These are phyloP conservation scores for Dreissena rostriformis DNA, from an alignment of 1,140 invertebrate genomes.

Conservation along the genomic window DNA sequence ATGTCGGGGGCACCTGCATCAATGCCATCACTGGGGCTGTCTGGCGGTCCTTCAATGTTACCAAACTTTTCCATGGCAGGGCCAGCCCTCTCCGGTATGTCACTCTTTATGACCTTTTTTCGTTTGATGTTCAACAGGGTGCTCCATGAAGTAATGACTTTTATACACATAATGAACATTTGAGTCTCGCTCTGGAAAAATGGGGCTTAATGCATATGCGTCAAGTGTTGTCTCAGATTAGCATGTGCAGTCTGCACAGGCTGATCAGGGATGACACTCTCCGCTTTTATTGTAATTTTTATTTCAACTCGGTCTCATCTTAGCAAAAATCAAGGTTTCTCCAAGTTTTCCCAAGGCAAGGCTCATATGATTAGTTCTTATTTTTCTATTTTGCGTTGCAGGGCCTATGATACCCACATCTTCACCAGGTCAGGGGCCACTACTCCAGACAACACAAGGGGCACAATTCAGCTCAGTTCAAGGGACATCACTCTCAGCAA, in stretches of 20 bases:
- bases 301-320: no score
- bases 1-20: no score
- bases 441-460: background rate
- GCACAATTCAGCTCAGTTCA: background rate
- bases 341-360: background rate
- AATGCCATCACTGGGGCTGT: no score
- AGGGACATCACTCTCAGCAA: constrained; percentile 36
- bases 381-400: constrained; percentile 1
- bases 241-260: background rate
- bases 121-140: background rate
- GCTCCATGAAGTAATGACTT: background rate
- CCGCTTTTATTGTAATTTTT: background rate
- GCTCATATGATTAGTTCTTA: no score
- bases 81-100: constrained; percentile 21
- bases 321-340: background rate
- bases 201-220: background rate
- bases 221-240: background rate
- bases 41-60: background rate
- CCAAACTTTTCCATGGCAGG: constrained; percentile 21
- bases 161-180: background rate
- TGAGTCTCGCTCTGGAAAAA: background rate
- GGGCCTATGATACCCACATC: constrained; percentile 6
- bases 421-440: background rate
- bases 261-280: background rate
- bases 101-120: background rate